Evolutionary conservation across 2,113 vertebrate species (phyloP), one percentile per base, ranked within the genome.

Genomic region (Picathartes gymnocephalus): DNA sequence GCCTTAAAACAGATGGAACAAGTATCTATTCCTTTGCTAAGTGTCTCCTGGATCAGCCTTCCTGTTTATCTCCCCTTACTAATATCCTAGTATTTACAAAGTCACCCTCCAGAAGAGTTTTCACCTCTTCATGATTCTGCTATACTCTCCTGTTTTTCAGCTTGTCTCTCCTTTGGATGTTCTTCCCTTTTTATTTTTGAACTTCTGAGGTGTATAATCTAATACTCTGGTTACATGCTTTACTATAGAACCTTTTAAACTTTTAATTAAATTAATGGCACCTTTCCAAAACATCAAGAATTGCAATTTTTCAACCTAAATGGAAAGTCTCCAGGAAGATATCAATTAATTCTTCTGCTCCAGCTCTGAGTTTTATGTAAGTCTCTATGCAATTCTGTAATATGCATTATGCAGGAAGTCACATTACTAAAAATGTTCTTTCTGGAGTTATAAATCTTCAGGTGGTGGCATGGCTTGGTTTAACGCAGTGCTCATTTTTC

Each of bases 361-460:
- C 14, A 30, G 56, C 58, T 60, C 87, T 81, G 48, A 86, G 64
- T 58, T 94, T 83, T 83, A 90, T 57, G 40, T 40, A 57, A 89
- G 37, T 35, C 48, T 57, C 72, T 39, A 20, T 7, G 28, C 30
- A 70, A 33, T 51, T 74, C 69, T 60, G 25, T 30, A 62, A 58
- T 11, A 78, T 79, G 56, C 71, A 94, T 95, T 96, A 96, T 92
- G 85, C 79, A 94, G 90, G 80, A 94, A 81, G 62, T 45, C 76
- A 74, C 51, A 61, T 81, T 74, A 72, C 80, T 86, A 93, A 84
- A 92, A 94, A 86, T 86, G 53, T 88, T 84, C 92, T 48, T 88
- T 90, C 86, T 86, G 65, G 31, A 86, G 40, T 68, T 90, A 94
- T 94, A 90, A 97, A 95, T 95, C 92, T 90, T 78, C 45, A 81